Base-by-base conservation (phyloP, 2,888 invertebrate genomes). In the Epinotia brunnichana region DNA sequence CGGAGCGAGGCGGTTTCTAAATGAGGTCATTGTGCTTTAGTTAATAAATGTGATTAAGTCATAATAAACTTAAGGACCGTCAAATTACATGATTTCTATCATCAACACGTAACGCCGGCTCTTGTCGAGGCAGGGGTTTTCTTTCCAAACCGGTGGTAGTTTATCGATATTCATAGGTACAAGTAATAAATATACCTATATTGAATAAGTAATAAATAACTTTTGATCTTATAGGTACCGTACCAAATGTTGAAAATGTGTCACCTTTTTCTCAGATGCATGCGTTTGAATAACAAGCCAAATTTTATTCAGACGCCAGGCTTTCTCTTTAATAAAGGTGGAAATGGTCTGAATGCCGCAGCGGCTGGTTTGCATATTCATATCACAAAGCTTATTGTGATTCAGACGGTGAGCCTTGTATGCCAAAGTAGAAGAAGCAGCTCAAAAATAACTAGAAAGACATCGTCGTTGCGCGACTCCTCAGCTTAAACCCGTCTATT, bases 361-460 rank as follows among this genome's bases (percentile, higher is more conserved):
- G 13, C 2, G 44, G 41, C 61, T 44, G 41, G 41, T 62, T 48
- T 62, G 62, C 21, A 48, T 62, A 62, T 62, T 62, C 62, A 62
- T 62, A 48, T 62, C 62, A 62, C 62, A 62, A 24, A 21, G 21
- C 62, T 62, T 62, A 62, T 62, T 62, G 62, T 24, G 62, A 62
- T 62, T 62, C 48, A 48, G 62, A 10, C 24, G 24, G 2, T 24
- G 62, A 41, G 19, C 24, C 48, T 62, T 48, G 44, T 62, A 48
- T 29, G 24, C 44, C 24, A 15, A 21, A 41, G 21, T 21, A 44
- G 4, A 15, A 44, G 3, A 13, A 44, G 44, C 13, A 15, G 39
- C 19, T 15, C 21, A 44, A 29, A 13, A 15, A 56, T 21, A 2
- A 29, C 7, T 5, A 29, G 29, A 29, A 29, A 35, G 7, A 17